Conservation (phyloP, 2,797 vertebrate species). For the Sebastes paucispinis region DNA sequence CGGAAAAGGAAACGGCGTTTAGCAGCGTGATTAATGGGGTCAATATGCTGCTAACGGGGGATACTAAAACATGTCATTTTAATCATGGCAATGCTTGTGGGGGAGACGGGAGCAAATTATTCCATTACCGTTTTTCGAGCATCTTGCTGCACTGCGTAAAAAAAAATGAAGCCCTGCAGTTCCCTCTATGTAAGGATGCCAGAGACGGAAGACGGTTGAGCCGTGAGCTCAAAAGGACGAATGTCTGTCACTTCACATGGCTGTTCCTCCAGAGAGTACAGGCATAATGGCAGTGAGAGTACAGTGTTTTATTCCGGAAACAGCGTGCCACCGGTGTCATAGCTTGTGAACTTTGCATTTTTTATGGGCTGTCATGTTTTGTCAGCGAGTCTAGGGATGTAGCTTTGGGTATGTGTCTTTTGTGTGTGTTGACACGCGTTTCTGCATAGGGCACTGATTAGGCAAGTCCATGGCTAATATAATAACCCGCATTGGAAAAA, state of each 20-base stretch:
- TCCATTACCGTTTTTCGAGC: slow-evolving; percentile 59
- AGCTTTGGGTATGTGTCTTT: slow-evolving; percentile 27
- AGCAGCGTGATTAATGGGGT: slow-evolving; percentile 72
- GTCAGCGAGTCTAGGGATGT: slow-evolving; percentile 23
- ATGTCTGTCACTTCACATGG: slow-evolving; percentile 50
- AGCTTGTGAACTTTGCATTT: slow-evolving; percentile 64
- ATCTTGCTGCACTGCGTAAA: slow-evolving; percentile 50
- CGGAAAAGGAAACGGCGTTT: slow-evolving; percentile 62
- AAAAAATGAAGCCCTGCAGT: slow-evolving; percentile 6
- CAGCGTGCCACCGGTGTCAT: slow-evolving; percentile 39
- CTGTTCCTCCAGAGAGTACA: slow-evolving; percentile 28
- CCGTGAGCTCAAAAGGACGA: slow-evolving; percentile 17
- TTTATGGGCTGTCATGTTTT: slow-evolving; percentile 65
- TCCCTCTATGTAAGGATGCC: slow-evolving; percentile 7
- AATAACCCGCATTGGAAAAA: slow-evolving; percentile 65
- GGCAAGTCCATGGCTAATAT: slow-evolving; percentile 68
- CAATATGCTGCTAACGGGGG: slow-evolving; percentile 60
- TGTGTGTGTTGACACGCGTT: slow-evolving; percentile 42
- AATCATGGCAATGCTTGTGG: slow-evolving; percentile 62
- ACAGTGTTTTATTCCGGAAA: slow-evolving; percentile 48
- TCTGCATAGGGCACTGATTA: slow-evolving; percentile 57
- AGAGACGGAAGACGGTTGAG: slow-evolving; percentile 21
- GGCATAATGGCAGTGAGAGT: slow-evolving; percentile 35
- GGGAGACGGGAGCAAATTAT: slow-evolving; percentile 55
- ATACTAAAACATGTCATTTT: slow-evolving; percentile 72